Percentiles rank a stretch among this genome's conserved stretches.
phyloP scores from a whole-genome alignment of 2,888 invertebrate species.

The Tinea semifulvella region DNA sequence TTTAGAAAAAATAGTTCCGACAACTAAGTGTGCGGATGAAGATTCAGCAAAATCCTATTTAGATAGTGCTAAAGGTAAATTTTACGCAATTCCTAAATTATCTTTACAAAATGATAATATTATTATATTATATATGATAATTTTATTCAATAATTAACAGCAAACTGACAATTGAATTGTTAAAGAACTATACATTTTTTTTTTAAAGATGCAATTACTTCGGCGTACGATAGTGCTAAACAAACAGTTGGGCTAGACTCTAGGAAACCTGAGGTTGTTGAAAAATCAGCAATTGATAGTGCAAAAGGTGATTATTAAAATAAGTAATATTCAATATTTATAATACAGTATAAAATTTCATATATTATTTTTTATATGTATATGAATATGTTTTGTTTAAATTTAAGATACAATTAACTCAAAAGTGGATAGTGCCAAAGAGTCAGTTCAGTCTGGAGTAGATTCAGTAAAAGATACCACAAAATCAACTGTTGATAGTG shows the following conservation, averaged over 20 bases:
- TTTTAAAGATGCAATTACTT: background rate
- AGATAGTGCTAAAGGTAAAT: constrained; percentile 6
- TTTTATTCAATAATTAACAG: no score
- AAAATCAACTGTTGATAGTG: constrained; percentile 6
- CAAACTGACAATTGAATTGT: no score
- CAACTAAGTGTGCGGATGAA: background rate
- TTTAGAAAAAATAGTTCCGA: constrained; percentile 4
- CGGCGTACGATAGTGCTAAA: constrained; percentile 1
- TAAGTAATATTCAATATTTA: background rate
- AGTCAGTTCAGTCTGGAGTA: constrained; percentile 27
- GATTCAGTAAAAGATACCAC: constrained; percentile 25
- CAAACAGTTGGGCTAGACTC: background rate
- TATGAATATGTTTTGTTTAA: background rate
- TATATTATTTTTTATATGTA: no score
- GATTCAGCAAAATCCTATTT: constrained; percentile 2
- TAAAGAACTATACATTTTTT: background rate
- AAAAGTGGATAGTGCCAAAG: constrained; percentile 31
- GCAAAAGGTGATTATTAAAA: background rate
- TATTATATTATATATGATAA: no score
- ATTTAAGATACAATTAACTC: constrained; percentile 21
- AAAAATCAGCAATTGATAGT: background rate
- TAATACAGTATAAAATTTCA: background rate
- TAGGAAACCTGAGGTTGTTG: background rate
- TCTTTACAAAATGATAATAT: no score
- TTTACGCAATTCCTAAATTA: no score